Evolutionary conservation across 1,140 invertebrate genomes (phyloP).

Genomic region (Diabrotica virgifera): DNA sequence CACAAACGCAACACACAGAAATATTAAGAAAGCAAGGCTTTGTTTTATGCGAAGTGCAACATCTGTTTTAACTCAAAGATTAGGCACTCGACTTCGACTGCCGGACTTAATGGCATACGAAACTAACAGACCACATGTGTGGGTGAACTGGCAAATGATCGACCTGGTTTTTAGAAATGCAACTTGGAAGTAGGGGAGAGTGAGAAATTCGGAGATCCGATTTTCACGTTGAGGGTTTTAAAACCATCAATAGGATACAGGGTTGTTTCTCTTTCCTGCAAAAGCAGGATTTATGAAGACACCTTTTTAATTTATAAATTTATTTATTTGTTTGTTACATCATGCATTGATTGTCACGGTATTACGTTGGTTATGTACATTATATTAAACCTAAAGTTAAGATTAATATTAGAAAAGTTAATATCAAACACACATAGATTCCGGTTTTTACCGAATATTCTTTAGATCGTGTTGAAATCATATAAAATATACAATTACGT

Average conservation of each 20-base stretch:
- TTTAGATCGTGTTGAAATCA: too few species aligned
- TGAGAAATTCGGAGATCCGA: not conserved
- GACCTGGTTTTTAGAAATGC: constrained; percentile 27
- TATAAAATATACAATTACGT: too few species aligned
- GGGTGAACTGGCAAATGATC: constrained; percentile 29
- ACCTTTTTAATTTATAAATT: too few species aligned
- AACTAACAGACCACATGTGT: constrained; percentile 31
- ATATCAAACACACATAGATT: too few species aligned
- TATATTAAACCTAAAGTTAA: too few species aligned
- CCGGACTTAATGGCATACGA: constrained; percentile 26
- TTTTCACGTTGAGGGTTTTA: not conserved
- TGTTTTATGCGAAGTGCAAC: constrained; percentile 34
- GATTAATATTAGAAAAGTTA: too few species aligned
- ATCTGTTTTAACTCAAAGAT: constrained; percentile 34
- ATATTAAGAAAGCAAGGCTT: constrained; percentile 25
- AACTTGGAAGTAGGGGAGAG: constrained; percentile 11
- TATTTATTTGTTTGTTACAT: too few species aligned
- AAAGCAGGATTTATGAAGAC: too few species aligned
- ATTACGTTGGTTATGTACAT: too few species aligned
- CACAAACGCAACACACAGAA: not conserved
- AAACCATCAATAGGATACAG: not conserved
- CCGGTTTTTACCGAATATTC: too few species aligned
- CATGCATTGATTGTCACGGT: too few species aligned
- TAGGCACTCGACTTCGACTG: constrained; percentile 31
- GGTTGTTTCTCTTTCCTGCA: not conserved